phyloP scores from a whole-genome alignment of 2,797 vertebrate genomes.

The Amblyraja radiata region DNA sequence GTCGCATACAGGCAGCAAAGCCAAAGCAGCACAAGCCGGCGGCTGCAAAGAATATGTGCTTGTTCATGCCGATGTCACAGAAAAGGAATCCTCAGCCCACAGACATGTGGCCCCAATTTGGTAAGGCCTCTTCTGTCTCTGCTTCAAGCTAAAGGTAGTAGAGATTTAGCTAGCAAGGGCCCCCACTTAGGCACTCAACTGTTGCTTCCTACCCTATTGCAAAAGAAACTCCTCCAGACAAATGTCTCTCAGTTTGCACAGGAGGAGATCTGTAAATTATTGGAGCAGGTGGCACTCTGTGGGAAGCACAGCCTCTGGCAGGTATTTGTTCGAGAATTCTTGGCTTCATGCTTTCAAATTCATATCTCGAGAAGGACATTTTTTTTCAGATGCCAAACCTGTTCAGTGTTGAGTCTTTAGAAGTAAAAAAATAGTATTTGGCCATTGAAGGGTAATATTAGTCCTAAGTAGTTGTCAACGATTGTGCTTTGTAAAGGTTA shows the following conservation, averaged over 20 bases:
- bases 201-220: neutral
- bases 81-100: neutral
- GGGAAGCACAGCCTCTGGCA: neutral
- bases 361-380: neutral
- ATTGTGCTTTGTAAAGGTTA: neutral
- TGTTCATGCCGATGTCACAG: neutral
- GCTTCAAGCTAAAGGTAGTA: neutral
- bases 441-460: neutral
- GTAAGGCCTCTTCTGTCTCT: neutral
- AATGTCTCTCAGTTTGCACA: neutral
- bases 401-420: neutral
- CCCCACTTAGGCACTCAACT: neutral
- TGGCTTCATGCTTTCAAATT: neutral
- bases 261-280: neutral
- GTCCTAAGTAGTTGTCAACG: neutral
- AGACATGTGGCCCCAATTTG: neutral
- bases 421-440: neutral
- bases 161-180: neutral
- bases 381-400: neutral
- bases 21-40: neutral
- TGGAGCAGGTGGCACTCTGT: neutral
- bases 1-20: neutral
- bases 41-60: neutral
- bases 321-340: neutral
- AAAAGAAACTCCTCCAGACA: slow-evolving; percentile 16